A percentile compares a stretch with the other conserved stretches of the same genome.
Evolutionary conservation across 2,888 invertebrate species (phyloP).

Genomic region (Eurois occulta): DNA sequence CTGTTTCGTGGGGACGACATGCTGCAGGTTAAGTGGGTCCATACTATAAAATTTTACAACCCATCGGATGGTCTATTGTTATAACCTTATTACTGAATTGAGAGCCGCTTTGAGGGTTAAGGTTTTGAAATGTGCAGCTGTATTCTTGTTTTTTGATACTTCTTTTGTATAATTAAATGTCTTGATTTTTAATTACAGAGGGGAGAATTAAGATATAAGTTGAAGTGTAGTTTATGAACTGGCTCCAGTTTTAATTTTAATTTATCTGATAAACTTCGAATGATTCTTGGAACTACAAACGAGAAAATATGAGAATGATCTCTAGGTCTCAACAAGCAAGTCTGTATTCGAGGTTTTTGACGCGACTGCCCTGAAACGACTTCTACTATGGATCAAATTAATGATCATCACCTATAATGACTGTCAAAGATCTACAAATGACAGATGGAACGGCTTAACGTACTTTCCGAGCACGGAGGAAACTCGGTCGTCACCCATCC

Average conservation of each 20-base stretch:
- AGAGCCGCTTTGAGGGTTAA: constrained; percentile 29
- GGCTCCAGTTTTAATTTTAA: not conserved
- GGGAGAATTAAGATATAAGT: not conserved
- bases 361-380: not conserved
- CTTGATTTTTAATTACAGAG: not conserved
- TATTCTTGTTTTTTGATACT: not conserved
- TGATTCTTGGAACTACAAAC: not conserved
- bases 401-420: too few relatives aligned
- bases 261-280: not conserved
- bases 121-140: constrained; percentile 5
- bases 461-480: too few relatives aligned
- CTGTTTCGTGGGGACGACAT: constrained; percentile 73
- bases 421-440: too few relatives aligned
- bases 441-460: too few relatives aligned
- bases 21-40: constrained; percentile 82
- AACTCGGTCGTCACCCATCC: too few relatives aligned
- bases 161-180: not conserved
- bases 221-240: not conserved
- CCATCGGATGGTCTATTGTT: constrained; percentile 67
- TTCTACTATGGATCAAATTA: not conserved
- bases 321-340: not conserved
- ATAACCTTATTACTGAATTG: constrained; percentile 71
- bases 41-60: constrained; percentile 85
- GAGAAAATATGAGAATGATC: not conserved
- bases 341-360: too few relatives aligned